These are phyloP conservation scores for Cyclargus thomasi DNA, from an alignment of 1,140 invertebrate species.

Conservation along the genomic window DNA sequence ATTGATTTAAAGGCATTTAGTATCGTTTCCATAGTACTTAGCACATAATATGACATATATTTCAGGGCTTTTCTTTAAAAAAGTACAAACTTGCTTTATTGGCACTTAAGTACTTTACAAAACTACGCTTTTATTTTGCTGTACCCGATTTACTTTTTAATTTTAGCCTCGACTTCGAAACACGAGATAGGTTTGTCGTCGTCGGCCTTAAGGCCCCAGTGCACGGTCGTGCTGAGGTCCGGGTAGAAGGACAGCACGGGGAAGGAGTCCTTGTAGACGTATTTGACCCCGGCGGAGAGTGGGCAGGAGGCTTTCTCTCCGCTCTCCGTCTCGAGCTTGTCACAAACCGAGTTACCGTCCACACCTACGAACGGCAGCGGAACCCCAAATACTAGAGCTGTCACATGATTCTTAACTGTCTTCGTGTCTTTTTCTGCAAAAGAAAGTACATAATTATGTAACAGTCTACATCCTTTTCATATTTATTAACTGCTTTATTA, in stretches of 20 bases:
- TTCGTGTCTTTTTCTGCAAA: slow-evolving; percentile 48
- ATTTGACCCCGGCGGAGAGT: slow-evolving; percentile 78
- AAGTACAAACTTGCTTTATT: neutral
- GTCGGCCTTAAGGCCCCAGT: slow-evolving; percentile 76
- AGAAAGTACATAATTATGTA: neutral
- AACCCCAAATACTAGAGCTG: slow-evolving; percentile 77
- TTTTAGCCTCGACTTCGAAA: slow-evolving; percentile 81
- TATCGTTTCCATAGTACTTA: too few relatives aligned
- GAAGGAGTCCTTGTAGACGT: slow-evolving; percentile 82
- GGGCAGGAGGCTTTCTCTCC: slow-evolving; percentile 79
- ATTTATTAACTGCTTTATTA: too few relatives aligned
- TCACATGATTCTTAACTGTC: slow-evolving; percentile 64
- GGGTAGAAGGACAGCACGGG: slow-evolving; percentile 81
- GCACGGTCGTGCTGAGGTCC: slow-evolving; percentile 77
- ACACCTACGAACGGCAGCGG: slow-evolving; percentile 84
- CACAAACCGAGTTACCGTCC: slow-evolving; percentile 81
- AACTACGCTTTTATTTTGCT: neutral
- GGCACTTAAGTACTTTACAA: neutral
- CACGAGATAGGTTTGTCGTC: slow-evolving; percentile 73
- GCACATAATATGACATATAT: too few relatives aligned
- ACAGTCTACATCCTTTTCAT: neutral
- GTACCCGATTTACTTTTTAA: slow-evolving; percentile 39
- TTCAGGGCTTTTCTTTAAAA: neutral
- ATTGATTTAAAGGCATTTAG: too few relatives aligned
- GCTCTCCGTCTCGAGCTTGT: slow-evolving; percentile 74